Base-by-base conservation (phyloP, 2,113 vertebrate genomes). In the Gadus chalcogrammus region DNA sequence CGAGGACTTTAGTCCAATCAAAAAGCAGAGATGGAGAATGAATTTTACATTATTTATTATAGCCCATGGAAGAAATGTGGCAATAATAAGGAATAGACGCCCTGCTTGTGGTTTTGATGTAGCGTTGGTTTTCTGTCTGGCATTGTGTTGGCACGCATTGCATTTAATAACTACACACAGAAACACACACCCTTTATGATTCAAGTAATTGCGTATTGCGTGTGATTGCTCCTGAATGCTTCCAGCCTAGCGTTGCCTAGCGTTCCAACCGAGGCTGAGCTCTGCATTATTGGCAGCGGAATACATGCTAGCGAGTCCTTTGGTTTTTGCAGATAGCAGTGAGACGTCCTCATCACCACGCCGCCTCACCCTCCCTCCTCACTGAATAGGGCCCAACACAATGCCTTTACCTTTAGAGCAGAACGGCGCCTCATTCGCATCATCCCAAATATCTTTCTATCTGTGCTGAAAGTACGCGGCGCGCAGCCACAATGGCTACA, bases 301-400 rank as follows among this genome's bases (percentile, higher is more conserved):
- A 15, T 11, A 55, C 53, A 35, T 4, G 31, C 31, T 7, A 35
- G 3, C 4, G 31, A 35, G 31, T 4, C 31, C 31, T 35, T 35
- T 1, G 15, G 31, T 66, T 81, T 77, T 68, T 48, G 58, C 58
- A 61, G 64, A 76, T n/a, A 78, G 62, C 76, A 80, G 84, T 66
- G 73, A 82, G 86, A 76, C 87, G 81, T 76, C 68, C 77, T 74
- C 66, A 70, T 87, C 82, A n/a, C 42, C 65, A 80, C 76, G 82
- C 73, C 76, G 82, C 73, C 80, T 83, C 78, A 79, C 82, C 76
- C 78, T 79, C 67, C 70, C 31, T 74, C 80, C 16, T 78, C 80
- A 86, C 83, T 84, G 79, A 79, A 80, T 83, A 79, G 70, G 73
- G 70, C 73, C 71, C 86, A 85, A 90, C 24, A 35, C 87, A 84